A percentile compares a stretch with the other conserved stretches of the same genome.
These are phyloP conservation scores for Nipponia nippon DNA, from an alignment of 2,113 vertebrate species.

Conservation along the genomic window DNA sequence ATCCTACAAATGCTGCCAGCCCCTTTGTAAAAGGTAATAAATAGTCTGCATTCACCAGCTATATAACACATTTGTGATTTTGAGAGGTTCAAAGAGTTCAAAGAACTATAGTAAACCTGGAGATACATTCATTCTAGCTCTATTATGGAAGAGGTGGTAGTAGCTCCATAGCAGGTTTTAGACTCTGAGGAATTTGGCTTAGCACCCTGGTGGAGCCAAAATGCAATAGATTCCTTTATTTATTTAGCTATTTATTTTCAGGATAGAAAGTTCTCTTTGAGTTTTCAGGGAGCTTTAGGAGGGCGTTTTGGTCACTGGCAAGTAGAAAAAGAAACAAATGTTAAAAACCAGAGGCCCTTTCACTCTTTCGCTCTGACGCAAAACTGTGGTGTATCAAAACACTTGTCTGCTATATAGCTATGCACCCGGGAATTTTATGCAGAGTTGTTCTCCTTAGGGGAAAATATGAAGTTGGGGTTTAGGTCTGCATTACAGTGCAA, in stretches of 20 bases:
- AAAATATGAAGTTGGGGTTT: neutral
- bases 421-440: neutral
- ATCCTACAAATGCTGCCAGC: neutral
- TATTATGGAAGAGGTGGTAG: neutral
- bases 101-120: neutral
- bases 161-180: neutral
- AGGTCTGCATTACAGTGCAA: neutral
- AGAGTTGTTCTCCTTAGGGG: neutral
- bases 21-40: neutral
- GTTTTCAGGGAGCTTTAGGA: neutral
- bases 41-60: neutral
- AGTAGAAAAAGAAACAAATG: neutral
- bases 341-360: neutral
- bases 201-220: neutral
- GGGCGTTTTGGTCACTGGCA: neutral
- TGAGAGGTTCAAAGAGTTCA: neutral
- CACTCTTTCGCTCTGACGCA: neutral
- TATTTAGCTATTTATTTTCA: neutral
- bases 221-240: neutral
- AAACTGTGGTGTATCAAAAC: neutral
- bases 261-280: neutral
- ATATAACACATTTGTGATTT: neutral
- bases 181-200: neutral
- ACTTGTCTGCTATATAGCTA: fast-evolving
- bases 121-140: neutral